Percentiles rank a stretch among this genome's conserved stretches.
Evolutionary conservation across 2,888 invertebrate genomes (phyloP).

Genomic region (Cetonia aurata): DNA sequence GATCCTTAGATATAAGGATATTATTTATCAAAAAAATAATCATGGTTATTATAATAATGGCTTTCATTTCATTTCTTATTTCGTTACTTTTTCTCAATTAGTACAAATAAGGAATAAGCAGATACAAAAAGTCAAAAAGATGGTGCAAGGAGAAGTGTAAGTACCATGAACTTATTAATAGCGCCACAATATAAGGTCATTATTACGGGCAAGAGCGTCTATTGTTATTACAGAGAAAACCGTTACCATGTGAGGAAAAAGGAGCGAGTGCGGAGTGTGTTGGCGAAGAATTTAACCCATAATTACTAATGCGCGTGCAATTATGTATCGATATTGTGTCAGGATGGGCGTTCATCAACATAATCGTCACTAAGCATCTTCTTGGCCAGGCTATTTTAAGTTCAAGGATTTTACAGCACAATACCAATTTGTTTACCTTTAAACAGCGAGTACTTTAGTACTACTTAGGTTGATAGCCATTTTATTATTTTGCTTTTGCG

Average conservation of each 20-base stretch:
- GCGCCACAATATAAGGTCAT: slow-evolving; percentile 7
- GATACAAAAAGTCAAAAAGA: not conserved
- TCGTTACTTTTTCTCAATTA: not conserved
- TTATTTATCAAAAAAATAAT: too few relatives aligned
- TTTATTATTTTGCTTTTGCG: slow-evolving; percentile 18
- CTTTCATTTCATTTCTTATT: not conserved
- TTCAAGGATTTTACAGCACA: slow-evolving; percentile 27
- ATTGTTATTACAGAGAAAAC: slow-evolving; percentile 10
- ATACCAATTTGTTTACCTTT: slow-evolving; percentile 32
- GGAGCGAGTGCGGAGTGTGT: not conserved
- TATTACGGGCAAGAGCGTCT: not conserved
- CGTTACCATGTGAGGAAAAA: not conserved
- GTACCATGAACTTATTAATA: slow-evolving; percentile 9
- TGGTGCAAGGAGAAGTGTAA: not conserved
- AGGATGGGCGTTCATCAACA: slow-evolving; percentile 20
- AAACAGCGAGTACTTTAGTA: slow-evolving; percentile 24
- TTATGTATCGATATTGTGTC: slow-evolving; percentile 27
- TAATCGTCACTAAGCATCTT: slow-evolving; percentile 9
- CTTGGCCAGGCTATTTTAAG: slow-evolving; percentile 23
- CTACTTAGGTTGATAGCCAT: slow-evolving; percentile 16
- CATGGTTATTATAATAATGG: too few relatives aligned
- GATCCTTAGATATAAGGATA: too few relatives aligned
- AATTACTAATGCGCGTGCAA: slow-evolving; percentile 23
- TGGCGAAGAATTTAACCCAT: slow-evolving; percentile 21
- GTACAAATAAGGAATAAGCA: not conserved